phyloP scores from a whole-genome alignment of 2,888 invertebrate genomes.

The Cerastoderma edule region DNA sequence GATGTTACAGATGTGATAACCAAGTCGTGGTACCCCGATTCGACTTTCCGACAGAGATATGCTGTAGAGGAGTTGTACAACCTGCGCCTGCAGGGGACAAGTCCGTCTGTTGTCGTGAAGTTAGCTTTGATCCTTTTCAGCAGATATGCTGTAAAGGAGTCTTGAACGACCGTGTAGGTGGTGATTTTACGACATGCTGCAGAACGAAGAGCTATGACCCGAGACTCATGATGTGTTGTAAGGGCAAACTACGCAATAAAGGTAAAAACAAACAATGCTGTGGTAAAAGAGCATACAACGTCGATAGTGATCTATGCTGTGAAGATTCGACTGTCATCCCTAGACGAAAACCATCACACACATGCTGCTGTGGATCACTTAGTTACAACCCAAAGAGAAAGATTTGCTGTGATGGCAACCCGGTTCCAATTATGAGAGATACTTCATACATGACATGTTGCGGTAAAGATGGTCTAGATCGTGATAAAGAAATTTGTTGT shows the following conservation, averaged over 20 bases:
- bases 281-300: too few relatives aligned
- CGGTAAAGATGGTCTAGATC: conserved; percentile 34
- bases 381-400: conserved; percentile 40
- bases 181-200: too few relatives aligned
- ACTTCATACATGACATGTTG: conserved; percentile 21
- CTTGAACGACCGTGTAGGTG: too few relatives aligned
- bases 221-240: too few relatives aligned
- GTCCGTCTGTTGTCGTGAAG: too few relatives aligned
- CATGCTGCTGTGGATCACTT: conserved; percentile 42
- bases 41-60: conserved; percentile 32
- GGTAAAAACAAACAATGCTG: too few relatives aligned
- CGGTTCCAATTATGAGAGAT: not conserved
- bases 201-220: too few relatives aligned
- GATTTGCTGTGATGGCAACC: conserved; percentile 43
- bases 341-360: conserved; percentile 30
- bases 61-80: conserved; percentile 42
- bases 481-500: conserved; percentile 41
- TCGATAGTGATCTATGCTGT: conserved; percentile 42
- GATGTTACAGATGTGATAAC: conserved; percentile 19
- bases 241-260: too few relatives aligned
- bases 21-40: conserved; percentile 1
- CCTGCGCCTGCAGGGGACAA: too few relatives aligned
- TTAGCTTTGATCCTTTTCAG: too few relatives aligned
- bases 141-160: too few relatives aligned
- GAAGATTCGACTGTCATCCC: conserved; percentile 33